Base-by-base conservation (phyloP, 2,888 invertebrate species). In the Gasteruption jaculator region DNA sequence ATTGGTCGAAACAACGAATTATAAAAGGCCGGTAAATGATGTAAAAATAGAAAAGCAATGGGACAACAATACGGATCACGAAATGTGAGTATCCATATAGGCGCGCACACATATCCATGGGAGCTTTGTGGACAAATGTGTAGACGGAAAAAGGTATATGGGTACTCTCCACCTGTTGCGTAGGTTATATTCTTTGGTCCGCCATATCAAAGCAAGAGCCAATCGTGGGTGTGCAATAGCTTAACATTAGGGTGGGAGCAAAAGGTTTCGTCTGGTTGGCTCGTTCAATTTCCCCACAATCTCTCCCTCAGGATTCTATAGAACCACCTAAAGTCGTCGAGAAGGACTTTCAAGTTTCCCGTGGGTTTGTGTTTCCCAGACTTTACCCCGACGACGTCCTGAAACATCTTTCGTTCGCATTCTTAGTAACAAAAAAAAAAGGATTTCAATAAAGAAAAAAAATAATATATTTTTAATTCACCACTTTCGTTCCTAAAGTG, bases 161-260 rank as follows among this genome's bases (percentile, higher is more conserved):
- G 38, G 36, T 32, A 46, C 48, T 40, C 51, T 60, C 58, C 61
- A 70, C 69, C 68, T 70, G 69, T 70, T 70, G 69, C 65, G 40
- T 44, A 32, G 19, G 43, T 44, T 46, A 47, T 42, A 50, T 50
- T 56, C 52, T 52, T 36, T 48, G 45, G 51, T 57, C 62, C 65
- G 69, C 69, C 68, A 68, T 68, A 61, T 60, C 64, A 48, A 22
- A 46, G 42, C 49, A 54, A 36, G 53, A 56, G 50, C 68, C 68
- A 68, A 68, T 68, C 51, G 54, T 50, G 48, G 41, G 36, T 45
- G 48, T 43, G 53, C 47, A 56, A 58, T 52, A 54, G 51, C 46
- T 43, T 37, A 14, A 33, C 20, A 21, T 21, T 29, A 47, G 56
- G 50, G 68, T 65, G 67, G 68, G 68, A 58, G 53, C 43, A 31